Conservation (phyloP, 2,888 invertebrate genomes). For the Ametastegia equiseti region DNA sequence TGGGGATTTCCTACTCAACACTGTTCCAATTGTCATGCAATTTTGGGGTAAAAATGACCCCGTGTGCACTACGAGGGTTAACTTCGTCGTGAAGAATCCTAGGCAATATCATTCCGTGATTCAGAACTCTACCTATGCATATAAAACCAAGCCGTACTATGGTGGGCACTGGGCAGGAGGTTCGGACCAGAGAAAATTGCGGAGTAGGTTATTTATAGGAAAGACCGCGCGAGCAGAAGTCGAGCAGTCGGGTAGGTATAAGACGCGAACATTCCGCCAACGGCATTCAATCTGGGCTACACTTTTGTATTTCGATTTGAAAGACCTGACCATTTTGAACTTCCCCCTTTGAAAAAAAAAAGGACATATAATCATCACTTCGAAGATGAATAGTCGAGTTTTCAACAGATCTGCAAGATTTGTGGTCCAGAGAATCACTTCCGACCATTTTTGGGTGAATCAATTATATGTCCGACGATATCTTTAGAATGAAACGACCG, state of each 20-base stretch:
- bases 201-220: conserved; percentile 34
- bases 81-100: too few relatives aligned
- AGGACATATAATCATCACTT: too few relatives aligned
- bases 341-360: background rate
- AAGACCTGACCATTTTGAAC: background rate
- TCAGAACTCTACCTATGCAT: conserved; percentile 16
- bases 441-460: too few relatives aligned
- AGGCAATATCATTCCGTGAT: conserved; percentile 23
- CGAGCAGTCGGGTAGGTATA: background rate
- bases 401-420: too few relatives aligned
- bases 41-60: too few relatives aligned
- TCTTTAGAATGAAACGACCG: background rate
- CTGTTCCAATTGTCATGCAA: too few relatives aligned
- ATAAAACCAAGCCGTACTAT: too few relatives aligned
- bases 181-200: conserved; percentile 12
- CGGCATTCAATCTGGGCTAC: conserved; percentile 18
- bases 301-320: too few relatives aligned
- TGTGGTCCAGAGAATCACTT: too few relatives aligned
- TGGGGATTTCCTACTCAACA: too few relatives aligned
- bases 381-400: too few relatives aligned
- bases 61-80: too few relatives aligned
- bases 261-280: conserved; percentile 30
- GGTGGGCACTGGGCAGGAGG: conserved; percentile 21
- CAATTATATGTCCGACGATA: background rate
- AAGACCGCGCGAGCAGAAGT: background rate